phyloP scores from a whole-genome alignment of 2,113 vertebrate species.

The Petrocephalus zakoni region DNA sequence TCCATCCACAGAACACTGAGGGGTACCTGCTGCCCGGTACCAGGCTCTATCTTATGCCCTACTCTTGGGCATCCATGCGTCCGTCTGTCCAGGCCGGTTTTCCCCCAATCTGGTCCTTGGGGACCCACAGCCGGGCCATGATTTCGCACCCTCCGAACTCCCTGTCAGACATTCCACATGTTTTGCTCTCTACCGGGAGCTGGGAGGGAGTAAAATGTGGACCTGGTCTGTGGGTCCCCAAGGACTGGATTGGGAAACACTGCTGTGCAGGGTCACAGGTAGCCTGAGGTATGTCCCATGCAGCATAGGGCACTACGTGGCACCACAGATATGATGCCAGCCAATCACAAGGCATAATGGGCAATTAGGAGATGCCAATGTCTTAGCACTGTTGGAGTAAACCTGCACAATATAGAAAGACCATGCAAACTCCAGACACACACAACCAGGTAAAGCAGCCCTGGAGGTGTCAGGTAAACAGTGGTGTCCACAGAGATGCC shows the following conservation, averaged over 20 bases:
- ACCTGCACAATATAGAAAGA: neutral
- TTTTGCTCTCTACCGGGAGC: neutral
- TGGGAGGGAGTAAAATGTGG: neutral
- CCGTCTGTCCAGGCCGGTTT: neutral
- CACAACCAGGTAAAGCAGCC: neutral
- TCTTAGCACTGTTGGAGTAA: neutral
- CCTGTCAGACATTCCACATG: neutral
- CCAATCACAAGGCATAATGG: neutral
- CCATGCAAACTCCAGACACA: neutral
- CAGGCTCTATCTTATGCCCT: neutral
- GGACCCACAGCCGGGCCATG: neutral
- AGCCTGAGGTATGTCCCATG: neutral
- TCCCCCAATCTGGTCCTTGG: neutral
- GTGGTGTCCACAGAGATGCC: neutral
- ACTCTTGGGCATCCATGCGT: neutral
- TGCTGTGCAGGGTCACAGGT: neutral
- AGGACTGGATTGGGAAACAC: neutral
- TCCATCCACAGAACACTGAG: neutral
- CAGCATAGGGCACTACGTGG: neutral
- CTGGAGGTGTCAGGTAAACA: neutral
- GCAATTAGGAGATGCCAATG: neutral
- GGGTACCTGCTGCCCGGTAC: neutral
- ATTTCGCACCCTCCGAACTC: neutral
- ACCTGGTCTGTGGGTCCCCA: neutral
- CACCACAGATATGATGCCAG: neutral